Evolutionary conservation across 2,888 invertebrate species (phyloP), one percentile per base, ranked within the genome.

Genomic region (Brachypalpus laphriformis): DNA sequence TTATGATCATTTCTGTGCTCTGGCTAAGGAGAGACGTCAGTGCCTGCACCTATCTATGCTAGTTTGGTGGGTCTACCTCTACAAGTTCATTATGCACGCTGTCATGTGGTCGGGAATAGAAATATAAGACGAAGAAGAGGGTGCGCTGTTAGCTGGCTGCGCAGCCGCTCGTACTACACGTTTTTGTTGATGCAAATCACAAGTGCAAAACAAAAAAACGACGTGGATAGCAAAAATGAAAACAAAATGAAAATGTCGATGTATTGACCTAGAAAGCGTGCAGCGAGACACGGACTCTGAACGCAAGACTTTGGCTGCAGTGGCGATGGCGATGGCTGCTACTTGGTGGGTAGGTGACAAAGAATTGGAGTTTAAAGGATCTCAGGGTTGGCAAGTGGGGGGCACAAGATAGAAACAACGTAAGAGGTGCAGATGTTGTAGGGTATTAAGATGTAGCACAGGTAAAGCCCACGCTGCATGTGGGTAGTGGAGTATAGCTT

Each of bases 181-280:
- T 59, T 78, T 22, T 59, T 75, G 42, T 51, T 31, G 51, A 80
- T 85, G 80, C 80, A 85, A 80, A 80, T 85, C 51, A 49, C 83
- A 85, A 85, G 80, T 65, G 78, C 56, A 56, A 65, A 31, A 42
- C 63, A 25, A 5, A 25, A 68, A 31, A 42, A 71, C 14, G 22
- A 9, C 14, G 56, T 81, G 71, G 75, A 81, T 71, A 71, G 71
- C 65, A 68, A 71, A 80, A 85, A 85, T 65, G 85, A 85, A 85
- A 81, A 85, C 75, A 80, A 81, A 85, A 75, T 76, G 75, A 59
- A 81, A 81, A 54, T 85, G 81, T 71, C 71, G 54, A 71, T 85
- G 85, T 85, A 66, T 76, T 85, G 85, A 85, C 85, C 85, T 81
- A 85, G 85, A 85, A 85, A 85, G 75, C 81, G 57, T 70, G 42